Evolutionary conservation across 2,113 vertebrate species (phyloP), one percentile per base, ranked within the genome.

Genomic region (Seriola quinqueradiata): DNA sequence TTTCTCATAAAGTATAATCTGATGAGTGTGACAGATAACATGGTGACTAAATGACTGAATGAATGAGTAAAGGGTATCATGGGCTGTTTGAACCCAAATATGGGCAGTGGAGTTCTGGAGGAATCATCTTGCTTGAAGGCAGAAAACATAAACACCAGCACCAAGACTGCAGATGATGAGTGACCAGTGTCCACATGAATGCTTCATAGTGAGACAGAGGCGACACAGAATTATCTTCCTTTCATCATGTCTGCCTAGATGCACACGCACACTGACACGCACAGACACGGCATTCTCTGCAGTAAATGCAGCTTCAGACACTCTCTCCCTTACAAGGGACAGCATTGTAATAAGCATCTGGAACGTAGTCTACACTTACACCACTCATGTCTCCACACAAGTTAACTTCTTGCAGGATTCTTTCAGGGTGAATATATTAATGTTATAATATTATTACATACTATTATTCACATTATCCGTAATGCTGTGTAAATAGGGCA

Each of bases 1-100:
- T 93, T 90, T 72, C 79, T 90, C 88, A 88, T 90, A 93, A 90
- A 94, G 81, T 87, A 89, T 89, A 90, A 93, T 94, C 86, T 87
- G 89, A 93, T 92, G 91, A 90, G 84, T 77, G 46, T 84, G 89
- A 90, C 87, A 77, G 85, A 93, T 90, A 88, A 82, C 70, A 72
- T 70, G 74, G 63, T 75, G 82, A 86, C 75, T 81, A 82, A 82
- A 61, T 82, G 86, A 84, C 68, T 85, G 84, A 71, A 63, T 32
- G 82, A 82, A 67, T 83, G 80, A 82, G 85, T 79, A 75, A 79
- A 74, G 48, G 19, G 25, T 57, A 73, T 82, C 54, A 55, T 75
- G 52, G 72, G 61, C 60, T 12, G 67, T 87, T 79, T 81, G 40
- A 79, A 77, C 64, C 50, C 54, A 61, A 50, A 76, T 46, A 77